Percentiles rank a stretch among this genome's conserved stretches.
Conservation (phyloP, 2,888 invertebrate species). For the Eudemis profundana region DNA sequence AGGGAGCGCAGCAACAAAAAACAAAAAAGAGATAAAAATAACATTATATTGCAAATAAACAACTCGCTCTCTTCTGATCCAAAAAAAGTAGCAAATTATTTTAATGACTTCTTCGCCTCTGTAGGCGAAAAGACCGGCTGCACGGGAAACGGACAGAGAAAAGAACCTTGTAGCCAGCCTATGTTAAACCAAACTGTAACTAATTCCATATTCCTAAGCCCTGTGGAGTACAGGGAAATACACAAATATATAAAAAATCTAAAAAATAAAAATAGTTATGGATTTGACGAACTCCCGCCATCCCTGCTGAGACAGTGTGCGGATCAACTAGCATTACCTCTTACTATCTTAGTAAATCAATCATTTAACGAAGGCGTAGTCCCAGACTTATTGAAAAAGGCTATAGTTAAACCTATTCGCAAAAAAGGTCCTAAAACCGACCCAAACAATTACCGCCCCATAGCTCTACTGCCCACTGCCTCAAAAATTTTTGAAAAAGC, state of each 20-base stretch:
- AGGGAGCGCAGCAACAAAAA: too few species aligned
- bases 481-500: too few species aligned
- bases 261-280: constrained; percentile 7
- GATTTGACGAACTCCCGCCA: neutral
- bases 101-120: too few species aligned
- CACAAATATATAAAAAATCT: neutral
- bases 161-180: neutral
- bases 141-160: too few species aligned
- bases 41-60: too few species aligned
- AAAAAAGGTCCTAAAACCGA: neutral
- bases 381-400: neutral
- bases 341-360: neutral
- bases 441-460: too few species aligned
- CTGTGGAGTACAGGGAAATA: neutral
- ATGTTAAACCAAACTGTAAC: neutral
- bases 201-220: neutral
- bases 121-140: too few species aligned
- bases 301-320: neutral
- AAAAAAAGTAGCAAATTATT: too few species aligned
- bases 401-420: constrained; percentile 1
- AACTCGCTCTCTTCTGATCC: too few species aligned
- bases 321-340: constrained; percentile 1
- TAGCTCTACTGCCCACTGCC: neutral
- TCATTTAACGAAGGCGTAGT: neutral
- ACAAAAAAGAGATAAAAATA: too few species aligned